Base-by-base conservation (phyloP, 2,888 invertebrate species). In the Nomada ruficornis region DNA sequence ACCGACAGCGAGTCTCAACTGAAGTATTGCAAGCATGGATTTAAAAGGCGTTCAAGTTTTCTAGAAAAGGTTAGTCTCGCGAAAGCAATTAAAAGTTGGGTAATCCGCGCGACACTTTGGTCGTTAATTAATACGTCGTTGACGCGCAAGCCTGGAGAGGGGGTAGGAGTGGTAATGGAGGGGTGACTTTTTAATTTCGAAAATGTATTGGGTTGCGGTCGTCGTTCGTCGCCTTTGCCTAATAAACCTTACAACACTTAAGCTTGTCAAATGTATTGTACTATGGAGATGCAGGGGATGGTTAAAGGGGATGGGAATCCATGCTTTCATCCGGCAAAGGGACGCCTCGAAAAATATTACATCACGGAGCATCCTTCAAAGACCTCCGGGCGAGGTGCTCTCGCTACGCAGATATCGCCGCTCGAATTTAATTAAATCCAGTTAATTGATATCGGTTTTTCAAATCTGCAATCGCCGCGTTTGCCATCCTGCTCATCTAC, bases 51-150 rank as follows among this genome's bases (percentile, higher is more conserved):
- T 79, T 77, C 42, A 77, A 80, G 72, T 74, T 84, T 75, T 29
- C 74, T 74, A 50, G 74, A 75, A 59, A 64, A 26, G 54, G 62
- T 62, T 60, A 74, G 64, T 70, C 78, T 73, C 67, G 59, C 65
- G 64, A 71, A 77, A 78, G 80, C 76, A 77, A 86, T 86, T 86
- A 83, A 86, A 86, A 83, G 69, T 80, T 80, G 50, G 47, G 54
- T 67, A 54, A 68, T 71, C 69, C 64, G 59, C 54, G 44, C 55
- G 64, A 59, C 60, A 79, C 76, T 85, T 86, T 71, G 63, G 57
- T 64, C 73, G 60, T 83, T 82, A 80, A 86, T 85, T 86, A 86
- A 80, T 83, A 80, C 70, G 74, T 77, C 74, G 86, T 83, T 79
- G 74, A 71, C 80, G 70, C 44, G 67, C 57, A 57, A 44, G 36